A percentile compares a stretch with the other conserved stretches of the same genome.
Conservation (phyloP, 2,888 invertebrate genomes). For the Latrodectus hesperus region DNA sequence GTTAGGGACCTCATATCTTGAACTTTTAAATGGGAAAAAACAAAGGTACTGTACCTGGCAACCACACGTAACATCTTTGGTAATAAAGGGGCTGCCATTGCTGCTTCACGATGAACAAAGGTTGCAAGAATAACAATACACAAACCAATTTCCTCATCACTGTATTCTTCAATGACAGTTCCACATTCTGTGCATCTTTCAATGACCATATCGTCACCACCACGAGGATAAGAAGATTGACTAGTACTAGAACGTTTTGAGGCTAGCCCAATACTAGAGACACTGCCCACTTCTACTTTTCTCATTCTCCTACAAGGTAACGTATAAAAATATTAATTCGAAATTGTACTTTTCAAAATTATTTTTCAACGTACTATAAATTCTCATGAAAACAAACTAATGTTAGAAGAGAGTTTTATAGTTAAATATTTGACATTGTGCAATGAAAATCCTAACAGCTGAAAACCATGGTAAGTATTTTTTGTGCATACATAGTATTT, state of each 20-base stretch:
- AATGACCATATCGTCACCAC: conserved; percentile 72
- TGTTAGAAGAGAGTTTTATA: too few species aligned
- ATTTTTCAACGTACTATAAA: too few species aligned
- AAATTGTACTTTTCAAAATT: too few species aligned
- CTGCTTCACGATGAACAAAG: conserved; percentile 96
- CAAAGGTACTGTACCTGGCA: conserved; percentile 81
- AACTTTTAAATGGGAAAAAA: not conserved
- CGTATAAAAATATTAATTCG: too few species aligned
- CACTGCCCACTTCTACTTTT: conserved; percentile 68
- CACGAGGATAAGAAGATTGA: conserved; percentile 63
- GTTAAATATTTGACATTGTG: too few species aligned
- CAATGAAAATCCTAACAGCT: too few species aligned
- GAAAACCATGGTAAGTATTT: too few species aligned
- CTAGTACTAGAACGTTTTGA: conserved; percentile 68
- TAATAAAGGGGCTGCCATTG: conserved; percentile 90
- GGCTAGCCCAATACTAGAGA: conserved; percentile 31
- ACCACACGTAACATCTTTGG: conserved; percentile 93
- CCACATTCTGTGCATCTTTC: conserved; percentile 90
- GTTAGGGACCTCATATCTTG: not conserved
- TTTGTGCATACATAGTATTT: too few species aligned
- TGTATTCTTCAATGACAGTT: conserved; percentile 90
- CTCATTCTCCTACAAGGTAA: conserved; percentile 49
- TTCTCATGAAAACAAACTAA: too few species aligned
- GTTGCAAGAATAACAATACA: conserved; percentile 95
- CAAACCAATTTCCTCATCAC: conserved; percentile 96